phyloP scores from a whole-genome alignment of 2,888 invertebrate genomes.

The Cantharis rustica region DNA sequence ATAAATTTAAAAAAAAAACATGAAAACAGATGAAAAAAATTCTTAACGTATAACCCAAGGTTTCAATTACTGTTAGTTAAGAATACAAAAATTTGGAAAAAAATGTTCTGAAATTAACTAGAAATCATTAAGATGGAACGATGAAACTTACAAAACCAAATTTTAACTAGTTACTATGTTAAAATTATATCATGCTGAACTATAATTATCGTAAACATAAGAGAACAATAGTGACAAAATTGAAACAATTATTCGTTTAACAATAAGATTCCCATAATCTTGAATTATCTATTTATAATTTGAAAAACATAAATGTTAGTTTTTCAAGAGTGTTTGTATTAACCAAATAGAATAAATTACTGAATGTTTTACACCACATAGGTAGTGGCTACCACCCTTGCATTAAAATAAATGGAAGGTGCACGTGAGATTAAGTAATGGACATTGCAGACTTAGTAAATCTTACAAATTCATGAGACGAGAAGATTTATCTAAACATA shows the following conservation, averaged over 20 bases:
- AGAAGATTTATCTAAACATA: background rate
- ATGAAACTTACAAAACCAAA: background rate
- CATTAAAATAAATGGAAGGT: background rate
- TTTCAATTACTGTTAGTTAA: background rate
- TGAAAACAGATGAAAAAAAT: background rate
- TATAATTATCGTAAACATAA: background rate
- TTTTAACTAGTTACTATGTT: background rate
- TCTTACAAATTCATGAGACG: background rate
- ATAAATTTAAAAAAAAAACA: background rate
- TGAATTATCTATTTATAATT: background rate
- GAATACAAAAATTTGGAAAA: background rate
- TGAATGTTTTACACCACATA: background rate
- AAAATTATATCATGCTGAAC: background rate
- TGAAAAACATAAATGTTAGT: background rate
- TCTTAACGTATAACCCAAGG: background rate
- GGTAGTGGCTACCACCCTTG: background rate
- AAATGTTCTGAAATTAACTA: background rate
- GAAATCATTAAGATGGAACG: background rate
- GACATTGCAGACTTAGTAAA: background rate
- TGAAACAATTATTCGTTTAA: background rate
- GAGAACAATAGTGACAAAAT: background rate
- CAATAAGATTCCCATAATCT: background rate
- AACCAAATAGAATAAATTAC: background rate
- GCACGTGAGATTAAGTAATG: background rate
- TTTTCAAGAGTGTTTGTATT: background rate